Evolutionary conservation across 2,888 invertebrate genomes (phyloP), one percentile per base, ranked within the genome.

Genomic region (Timandra comae): DNA sequence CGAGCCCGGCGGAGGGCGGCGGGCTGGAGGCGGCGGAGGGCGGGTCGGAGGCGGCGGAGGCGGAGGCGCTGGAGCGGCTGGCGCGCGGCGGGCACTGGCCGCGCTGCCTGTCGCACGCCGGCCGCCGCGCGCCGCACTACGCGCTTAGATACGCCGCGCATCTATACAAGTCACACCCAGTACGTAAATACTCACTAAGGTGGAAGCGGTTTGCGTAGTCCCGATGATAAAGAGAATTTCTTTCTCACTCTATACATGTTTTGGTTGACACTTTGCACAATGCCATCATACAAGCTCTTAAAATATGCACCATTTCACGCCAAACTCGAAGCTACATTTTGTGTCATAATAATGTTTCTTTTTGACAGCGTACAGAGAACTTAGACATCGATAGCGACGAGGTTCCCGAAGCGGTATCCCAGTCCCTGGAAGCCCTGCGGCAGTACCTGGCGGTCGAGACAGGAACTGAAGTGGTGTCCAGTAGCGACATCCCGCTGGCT

Each of bases 31-130:
- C 30, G 2, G 58, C 47, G 7, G 36, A 38, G 3, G 61, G 56
- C 9, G 44, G 53, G 41, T 25, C 41, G 7, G 31, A 51, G 8
- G 49, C 49, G n/a, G 60, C 55, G 6, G 73, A 67, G 38, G 35
- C 44, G 0, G 62, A 57, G 20, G 76, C 73, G 6, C 16, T 16
- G 16, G 16, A 16, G 16, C 16, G 16, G 1, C 16, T 16, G 16
- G 1, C 16, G 16, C 16, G 16, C 16, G 16, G 16, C 16, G 16
- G 1, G 16, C 1, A 16, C 52, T 86, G 86, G 86, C 54, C 59
- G 59, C 74, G 82, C 9, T 84, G 84, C 42, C 61, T 86, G 10
- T 81, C 80, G 27, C 82, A 72, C 44, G 84, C 86, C 5, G 81
- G 64, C 0, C 13, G 46, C 0, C 43, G 53, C 2, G 82, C 80